Evolutionary conservation across 1,140 invertebrate genomes (phyloP).

Genomic region (Megalonaias nervosa): DNA sequence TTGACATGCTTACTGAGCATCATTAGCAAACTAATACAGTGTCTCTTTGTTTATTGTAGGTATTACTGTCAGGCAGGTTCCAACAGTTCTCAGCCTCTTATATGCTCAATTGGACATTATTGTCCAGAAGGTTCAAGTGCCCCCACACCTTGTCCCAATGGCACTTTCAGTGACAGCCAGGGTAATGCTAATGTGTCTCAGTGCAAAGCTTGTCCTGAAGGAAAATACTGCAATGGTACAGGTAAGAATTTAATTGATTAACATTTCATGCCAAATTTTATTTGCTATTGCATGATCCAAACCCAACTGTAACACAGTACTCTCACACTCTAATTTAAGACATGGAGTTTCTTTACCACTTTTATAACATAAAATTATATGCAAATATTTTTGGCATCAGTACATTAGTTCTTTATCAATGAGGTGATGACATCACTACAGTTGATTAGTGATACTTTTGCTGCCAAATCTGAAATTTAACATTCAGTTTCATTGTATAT

Average conservation of each 20-base stretch:
- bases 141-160: constrained; percentile 54
- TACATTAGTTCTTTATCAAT: too few species aligned
- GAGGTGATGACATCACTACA: too few species aligned
- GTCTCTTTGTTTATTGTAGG: constrained; percentile 30
- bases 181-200: constrained; percentile 51
- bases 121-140: constrained; percentile 57
- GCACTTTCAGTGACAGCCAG: constrained; percentile 60
- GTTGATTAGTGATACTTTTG: too few species aligned
- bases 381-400: too few species aligned
- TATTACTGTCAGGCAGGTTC: constrained; percentile 65
- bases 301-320: too few species aligned
- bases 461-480: too few species aligned
- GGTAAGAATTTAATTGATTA: constrained; percentile 28
- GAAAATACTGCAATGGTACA: constrained; percentile 65
- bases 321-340: too few species aligned
- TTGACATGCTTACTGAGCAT: background rate
- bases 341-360: too few species aligned
- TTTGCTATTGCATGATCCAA: too few species aligned
- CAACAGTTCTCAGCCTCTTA: constrained; percentile 45
- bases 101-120: constrained; percentile 61
- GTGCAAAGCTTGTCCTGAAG: constrained; percentile 61
- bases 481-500: too few species aligned
- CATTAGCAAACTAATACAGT: background rate
- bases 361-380: too few species aligned
- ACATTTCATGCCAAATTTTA: too few species aligned